phyloP scores from a whole-genome alignment of 2,797 vertebrate genomes.

The Hephaestus fuliginosus region DNA sequence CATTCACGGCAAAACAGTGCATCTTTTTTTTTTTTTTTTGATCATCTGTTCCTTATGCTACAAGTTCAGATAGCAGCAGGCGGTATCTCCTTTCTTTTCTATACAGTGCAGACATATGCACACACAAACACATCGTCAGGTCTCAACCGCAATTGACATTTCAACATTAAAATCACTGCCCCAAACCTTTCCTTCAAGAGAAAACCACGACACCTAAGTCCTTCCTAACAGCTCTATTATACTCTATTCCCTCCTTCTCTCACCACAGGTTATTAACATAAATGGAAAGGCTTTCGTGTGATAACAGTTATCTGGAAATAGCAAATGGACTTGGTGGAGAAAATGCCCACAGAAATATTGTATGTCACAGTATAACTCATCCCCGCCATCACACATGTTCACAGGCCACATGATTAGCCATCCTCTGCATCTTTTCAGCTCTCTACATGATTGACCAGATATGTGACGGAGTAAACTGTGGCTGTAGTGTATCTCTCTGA shows the following conservation, averaged over 20 bases:
- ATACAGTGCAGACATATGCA: neutral
- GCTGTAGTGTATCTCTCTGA: constrained; percentile 74
- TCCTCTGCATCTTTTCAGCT: constrained; percentile 67
- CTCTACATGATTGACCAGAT: constrained; percentile 71
- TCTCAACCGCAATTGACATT: neutral
- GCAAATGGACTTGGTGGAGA: constrained; percentile 26
- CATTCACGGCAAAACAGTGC: neutral
- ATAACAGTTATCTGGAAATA: constrained; percentile 40
- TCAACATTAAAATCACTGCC: constrained; percentile 6
- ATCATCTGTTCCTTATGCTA: neutral
- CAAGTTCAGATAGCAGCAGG: neutral
- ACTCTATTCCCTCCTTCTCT: constrained; percentile 2
- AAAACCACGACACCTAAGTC: neutral
- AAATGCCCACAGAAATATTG: constrained; percentile 31
- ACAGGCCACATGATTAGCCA: constrained; percentile 63
- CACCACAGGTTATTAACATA: constrained; percentile 29
- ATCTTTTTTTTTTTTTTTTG: neutral
- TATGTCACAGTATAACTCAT: constrained; percentile 43
- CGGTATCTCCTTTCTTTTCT: neutral
- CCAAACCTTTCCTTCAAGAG: neutral
- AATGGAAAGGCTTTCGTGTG: constrained; percentile 22
- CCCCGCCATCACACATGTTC: constrained; percentile 32
- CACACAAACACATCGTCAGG: neutral
- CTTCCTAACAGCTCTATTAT: neutral
- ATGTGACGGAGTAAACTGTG: constrained; percentile 70